A percentile compares a stretch with the other conserved stretches of the same genome.
These are phyloP conservation scores for Periplaneta americana DNA, from an alignment of 1,140 invertebrate genomes.

Conservation along the genomic window DNA sequence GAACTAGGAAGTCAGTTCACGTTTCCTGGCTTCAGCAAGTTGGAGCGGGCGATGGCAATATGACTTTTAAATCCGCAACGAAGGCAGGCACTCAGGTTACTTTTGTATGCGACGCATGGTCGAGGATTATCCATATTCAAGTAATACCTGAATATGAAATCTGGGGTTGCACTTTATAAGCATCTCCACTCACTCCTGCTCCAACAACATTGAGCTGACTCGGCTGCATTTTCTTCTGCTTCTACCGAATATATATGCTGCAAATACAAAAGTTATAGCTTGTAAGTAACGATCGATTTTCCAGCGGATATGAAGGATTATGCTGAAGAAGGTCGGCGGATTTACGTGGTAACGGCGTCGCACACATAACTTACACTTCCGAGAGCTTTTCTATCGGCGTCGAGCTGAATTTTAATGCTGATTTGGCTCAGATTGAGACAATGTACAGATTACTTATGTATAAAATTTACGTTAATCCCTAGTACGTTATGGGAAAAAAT, in stretches of 20 bases:
- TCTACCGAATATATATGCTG: not conserved
- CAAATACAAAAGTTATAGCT: not conserved
- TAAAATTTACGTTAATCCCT: no score
- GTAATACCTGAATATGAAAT: not conserved
- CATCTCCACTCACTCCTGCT: no score
- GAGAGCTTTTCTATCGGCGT: no score
- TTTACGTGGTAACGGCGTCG: not conserved
- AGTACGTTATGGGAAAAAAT: no score
- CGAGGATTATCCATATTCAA: not conserved
- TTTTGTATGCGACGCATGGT: not conserved
- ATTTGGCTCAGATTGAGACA: no score
- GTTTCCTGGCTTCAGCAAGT: not conserved
- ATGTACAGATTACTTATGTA: no score
- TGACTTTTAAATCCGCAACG: not conserved
- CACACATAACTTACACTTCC: no score
- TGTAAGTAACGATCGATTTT: not conserved
- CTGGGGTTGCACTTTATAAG: not conserved
- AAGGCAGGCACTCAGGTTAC: not conserved
- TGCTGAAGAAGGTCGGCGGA: not conserved
- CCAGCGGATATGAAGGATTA: not conserved
- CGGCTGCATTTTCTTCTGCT: not conserved
- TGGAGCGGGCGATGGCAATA: not conserved
- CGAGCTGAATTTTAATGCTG: no score
- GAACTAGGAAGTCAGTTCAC: not conserved
- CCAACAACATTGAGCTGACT: not conserved